Evolutionary conservation across 2,113 vertebrate species (phyloP).

Genomic region (Eretmochelys imbricata): DNA sequence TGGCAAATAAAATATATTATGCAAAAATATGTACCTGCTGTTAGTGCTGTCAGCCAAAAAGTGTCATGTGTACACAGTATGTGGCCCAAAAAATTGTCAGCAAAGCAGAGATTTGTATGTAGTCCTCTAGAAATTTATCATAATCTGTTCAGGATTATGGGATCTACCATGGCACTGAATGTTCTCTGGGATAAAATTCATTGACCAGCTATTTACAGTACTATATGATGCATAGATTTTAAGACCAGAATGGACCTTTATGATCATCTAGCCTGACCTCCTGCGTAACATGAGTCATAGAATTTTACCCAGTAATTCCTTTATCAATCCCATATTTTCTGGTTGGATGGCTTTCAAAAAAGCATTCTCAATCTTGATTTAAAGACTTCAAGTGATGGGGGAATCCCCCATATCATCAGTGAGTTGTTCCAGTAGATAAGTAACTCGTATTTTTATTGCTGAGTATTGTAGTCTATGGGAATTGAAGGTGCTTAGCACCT

Average conservation of each 20-base stretch:
- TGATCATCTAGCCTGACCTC: background rate
- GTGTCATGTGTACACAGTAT: background rate
- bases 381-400: background rate
- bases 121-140: background rate
- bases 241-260: background rate
- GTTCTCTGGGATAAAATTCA: background rate
- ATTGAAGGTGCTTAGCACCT: background rate
- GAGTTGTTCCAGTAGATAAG: background rate
- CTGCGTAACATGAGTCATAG: background rate
- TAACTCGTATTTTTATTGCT: background rate
- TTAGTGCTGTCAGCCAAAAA: background rate
- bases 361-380: background rate
- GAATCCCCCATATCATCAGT: background rate
- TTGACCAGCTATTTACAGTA: background rate
- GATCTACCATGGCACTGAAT: background rate
- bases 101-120: background rate
- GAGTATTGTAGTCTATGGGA: background rate
- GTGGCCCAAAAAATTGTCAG: background rate
- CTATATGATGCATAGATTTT: background rate
- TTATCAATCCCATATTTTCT: background rate
- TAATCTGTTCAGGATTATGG: background rate
- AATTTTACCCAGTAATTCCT: background rate
- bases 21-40: background rate
- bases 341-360: background rate
- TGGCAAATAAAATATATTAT: background rate